Conservation (phyloP, 35 echinoderm and acorn worm genomes). For the Heliocidaris erythrogramma region DNA sequence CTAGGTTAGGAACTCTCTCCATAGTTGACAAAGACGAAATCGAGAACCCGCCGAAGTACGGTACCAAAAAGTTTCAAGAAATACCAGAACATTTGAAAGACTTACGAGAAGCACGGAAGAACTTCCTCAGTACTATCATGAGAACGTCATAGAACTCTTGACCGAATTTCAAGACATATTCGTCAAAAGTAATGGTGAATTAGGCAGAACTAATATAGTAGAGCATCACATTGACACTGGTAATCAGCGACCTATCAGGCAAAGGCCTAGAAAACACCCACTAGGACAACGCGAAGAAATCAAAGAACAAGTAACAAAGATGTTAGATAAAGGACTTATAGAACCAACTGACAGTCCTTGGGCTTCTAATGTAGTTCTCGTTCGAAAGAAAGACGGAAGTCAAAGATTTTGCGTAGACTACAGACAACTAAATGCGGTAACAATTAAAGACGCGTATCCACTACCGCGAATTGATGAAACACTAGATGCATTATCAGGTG, state of each 20-base stretch:
- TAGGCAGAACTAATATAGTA: constrained; percentile 68
- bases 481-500: constrained; percentile 51
- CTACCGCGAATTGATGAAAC: constrained; percentile 70
- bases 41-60: neutral
- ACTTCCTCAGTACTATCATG: neutral
- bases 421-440: constrained; percentile 45
- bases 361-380: constrained; percentile 50
- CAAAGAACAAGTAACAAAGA: constrained; percentile 31
- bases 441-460: constrained; percentile 59
- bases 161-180: constrained; percentile 63
- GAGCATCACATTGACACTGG: constrained; percentile 58
- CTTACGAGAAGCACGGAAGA: constrained; percentile 17
- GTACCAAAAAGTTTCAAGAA: neutral
- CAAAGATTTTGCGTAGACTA: constrained; percentile 65
- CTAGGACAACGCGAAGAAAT: constrained; percentile 47
- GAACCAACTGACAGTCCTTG: constrained; percentile 64
- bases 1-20: neutral
- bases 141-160: neutral
- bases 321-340: constrained; percentile 56
- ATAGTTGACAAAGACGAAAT: neutral
- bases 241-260: constrained; percentile 37
- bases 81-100: constrained; percentile 30
- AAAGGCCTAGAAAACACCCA: constrained; percentile 38
- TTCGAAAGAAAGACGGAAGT: constrained; percentile 57
- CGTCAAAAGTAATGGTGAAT: constrained; percentile 28